Evolutionary conservation across 2,888 invertebrate genomes (phyloP).

Genomic region (Dryobota labecula): DNA sequence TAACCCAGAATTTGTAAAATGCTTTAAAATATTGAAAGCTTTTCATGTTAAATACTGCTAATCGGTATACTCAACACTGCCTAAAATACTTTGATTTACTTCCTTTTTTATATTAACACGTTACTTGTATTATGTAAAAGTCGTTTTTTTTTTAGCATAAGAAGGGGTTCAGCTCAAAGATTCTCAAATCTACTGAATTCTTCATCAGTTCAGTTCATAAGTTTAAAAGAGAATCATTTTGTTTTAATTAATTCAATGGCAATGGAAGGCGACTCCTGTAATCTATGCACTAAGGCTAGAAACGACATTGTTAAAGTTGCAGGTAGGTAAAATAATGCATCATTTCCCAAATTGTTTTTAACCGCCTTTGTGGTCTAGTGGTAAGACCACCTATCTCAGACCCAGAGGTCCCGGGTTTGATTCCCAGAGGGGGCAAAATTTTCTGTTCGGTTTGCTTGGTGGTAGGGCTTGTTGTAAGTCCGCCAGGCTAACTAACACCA

Average conservation of each 20-base stretch:
- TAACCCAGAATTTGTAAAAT: not conserved
- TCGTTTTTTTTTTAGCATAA: conserved; percentile 70
- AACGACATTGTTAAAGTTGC: conserved; percentile 91
- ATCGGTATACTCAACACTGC: not conserved
- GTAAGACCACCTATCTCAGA: too few species aligned
- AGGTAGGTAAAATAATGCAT: conserved; percentile 80
- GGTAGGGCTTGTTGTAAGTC: too few species aligned
- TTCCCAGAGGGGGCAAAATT: too few species aligned
- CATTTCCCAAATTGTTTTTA: not conserved
- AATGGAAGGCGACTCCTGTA: conserved; percentile 97
- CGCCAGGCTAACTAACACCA: too few species aligned
- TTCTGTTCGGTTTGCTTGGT: too few species aligned
- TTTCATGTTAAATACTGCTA: conserved; percentile 5
- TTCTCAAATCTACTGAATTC: conserved; percentile 93
- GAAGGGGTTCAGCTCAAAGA: conserved; percentile 92
- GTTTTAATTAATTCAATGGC: conserved; percentile 99
- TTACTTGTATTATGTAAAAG: not conserved
- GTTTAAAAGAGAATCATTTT: conserved; percentile 94
- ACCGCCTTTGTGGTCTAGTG: too few species aligned
- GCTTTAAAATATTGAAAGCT: not conserved
- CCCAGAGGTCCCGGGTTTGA: too few species aligned
- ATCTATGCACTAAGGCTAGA: conserved; percentile 95
- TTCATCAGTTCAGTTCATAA: conserved; percentile 93
- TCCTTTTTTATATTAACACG: not conserved
- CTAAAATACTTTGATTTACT: not conserved